Conservation (phyloP, 2,113 vertebrate genomes). For the Prunella fulvescens region DNA sequence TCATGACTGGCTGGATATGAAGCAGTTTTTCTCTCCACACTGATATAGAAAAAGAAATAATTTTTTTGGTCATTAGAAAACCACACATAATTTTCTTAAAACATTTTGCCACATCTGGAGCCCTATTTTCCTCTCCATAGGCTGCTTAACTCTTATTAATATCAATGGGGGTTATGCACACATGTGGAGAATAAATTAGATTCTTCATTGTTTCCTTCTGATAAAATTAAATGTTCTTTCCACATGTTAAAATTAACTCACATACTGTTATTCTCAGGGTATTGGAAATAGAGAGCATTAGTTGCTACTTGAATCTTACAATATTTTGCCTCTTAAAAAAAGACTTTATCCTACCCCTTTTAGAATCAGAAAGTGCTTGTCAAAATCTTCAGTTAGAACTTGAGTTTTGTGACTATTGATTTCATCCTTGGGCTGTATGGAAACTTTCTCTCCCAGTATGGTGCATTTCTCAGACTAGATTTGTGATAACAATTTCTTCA, state of each 20-base stretch:
- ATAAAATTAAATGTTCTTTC: slow-evolving; percentile 64
- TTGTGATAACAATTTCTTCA: neutral
- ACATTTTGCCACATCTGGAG: slow-evolving; percentile 35
- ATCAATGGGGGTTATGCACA: slow-evolving; percentile 36
- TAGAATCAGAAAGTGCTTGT: neutral
- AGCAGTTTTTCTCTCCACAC: neutral
- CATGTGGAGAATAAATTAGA: slow-evolving; percentile 48
- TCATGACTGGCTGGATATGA: neutral
- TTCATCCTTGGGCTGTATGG: neutral
- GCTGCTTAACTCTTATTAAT: slow-evolving; percentile 56
- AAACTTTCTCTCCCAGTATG: neutral
- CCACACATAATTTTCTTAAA: slow-evolving; percentile 41
- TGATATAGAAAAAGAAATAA: neutral
- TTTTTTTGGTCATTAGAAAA: slow-evolving; percentile 36
- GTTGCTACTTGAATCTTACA: neutral
- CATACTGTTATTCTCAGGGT: neutral
- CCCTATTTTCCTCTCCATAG: slow-evolving; percentile 47
- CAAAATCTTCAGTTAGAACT: neutral
- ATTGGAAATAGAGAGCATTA: neutral
- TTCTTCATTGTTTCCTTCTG: slow-evolving; percentile 36
- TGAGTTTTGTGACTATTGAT: neutral
- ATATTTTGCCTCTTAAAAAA: neutral
- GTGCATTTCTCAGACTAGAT: neutral
- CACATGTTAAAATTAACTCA: slow-evolving; percentile 36
- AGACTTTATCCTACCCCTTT: neutral